Base-by-base conservation (phyloP, 2,888 invertebrate genomes). In the Lordiphosa andalusiaca region DNA sequence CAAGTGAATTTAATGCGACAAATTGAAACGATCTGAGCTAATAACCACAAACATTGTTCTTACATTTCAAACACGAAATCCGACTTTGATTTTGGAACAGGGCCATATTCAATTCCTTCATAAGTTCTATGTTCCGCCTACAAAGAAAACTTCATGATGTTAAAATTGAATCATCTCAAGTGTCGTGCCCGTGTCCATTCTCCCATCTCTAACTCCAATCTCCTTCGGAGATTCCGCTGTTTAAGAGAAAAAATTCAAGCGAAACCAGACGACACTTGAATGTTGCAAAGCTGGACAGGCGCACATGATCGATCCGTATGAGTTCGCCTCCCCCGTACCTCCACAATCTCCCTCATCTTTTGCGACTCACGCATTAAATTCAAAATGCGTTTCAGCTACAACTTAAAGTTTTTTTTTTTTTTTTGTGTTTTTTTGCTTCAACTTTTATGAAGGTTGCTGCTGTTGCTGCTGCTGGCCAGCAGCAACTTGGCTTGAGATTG, bases 281-380 rank as follows among this genome's bases (percentile, higher is more conserved):
- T 87, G 82, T 67, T 73, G 71, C 85, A 68, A 69, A 38, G 77
- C 77, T 41, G 83, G 87, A 87, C 87, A 86, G 71, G 71, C 86
- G 84, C 81, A 82, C 68, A 84, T 77, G 88, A 88, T 87, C 81
- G 84, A 86, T 87, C 56, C 61, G 55, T 54, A 58, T 71, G 80
- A 58, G 50, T 33, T 53, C 25, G 33, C 73, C 69, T 55, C 67
- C 63, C 40, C 21, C 19, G 25, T 63, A 5, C 35, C 39, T 35
- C 46, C 25, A 21, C 35, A 10, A 36, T 41, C 50, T 44, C 47
- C 1, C 10, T 12, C 41, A 12, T 19, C 7, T 4, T 4, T 2
- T 38, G 19, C 42, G 7, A 66, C 50, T 74, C 63, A 80, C 85
- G 85, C 85, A 85, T 73, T 85, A 65, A 77, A 77, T 78, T 85